Evolutionary conservation across 2,113 vertebrate genomes (phyloP), one percentile per base, ranked within the genome.

Genomic region (Hucho hucho): DNA sequence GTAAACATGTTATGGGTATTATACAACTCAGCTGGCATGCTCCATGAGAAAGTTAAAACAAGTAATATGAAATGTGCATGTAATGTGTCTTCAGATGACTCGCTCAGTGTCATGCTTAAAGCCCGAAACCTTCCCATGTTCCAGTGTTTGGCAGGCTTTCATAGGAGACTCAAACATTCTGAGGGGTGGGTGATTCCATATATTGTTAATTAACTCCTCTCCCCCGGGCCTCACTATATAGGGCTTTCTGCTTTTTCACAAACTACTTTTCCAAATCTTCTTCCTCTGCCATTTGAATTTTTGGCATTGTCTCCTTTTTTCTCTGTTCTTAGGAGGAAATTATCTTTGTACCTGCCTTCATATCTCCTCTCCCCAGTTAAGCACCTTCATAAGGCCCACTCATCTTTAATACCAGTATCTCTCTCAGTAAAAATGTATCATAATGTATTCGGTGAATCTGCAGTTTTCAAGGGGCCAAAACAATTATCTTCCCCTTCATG

Each of bases 401-500:
- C 56, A 75, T 77, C 75, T 74, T 28, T 74, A 66, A 81, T 86
- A 46, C 80, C 64, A 75, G 76, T 13, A n/a, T 75, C 53, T 75
- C 72, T 70, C 56, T 67, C 49, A 53, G 49, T 47, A 74, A 83
- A 81, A 82, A 72, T 64, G 63, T 59, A 84, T 82, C 76, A 77
- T 63, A 79, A 72, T 61, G 26, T 70, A 70, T 82, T 79, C 61
- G 29, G 65, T 72, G 75, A 73, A 72, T 73, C 29, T 22, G 70
- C 65, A 47, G 59, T 56, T 77, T 86, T 84, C 78, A 74, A 73
- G 75, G 49, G 75, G 65, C 71, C 78, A 82, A 88, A 77, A 70
- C 75, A 84, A 76, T 89, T 86, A 86, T 76, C 73, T 81, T 72
- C 32, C 37, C 24, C 68, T 65, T 78, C 72, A 29, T 14, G 16